These are phyloP conservation scores for Aleiodes leptofemur DNA, from an alignment of 2,888 invertebrate species.

Conservation along the genomic window DNA sequence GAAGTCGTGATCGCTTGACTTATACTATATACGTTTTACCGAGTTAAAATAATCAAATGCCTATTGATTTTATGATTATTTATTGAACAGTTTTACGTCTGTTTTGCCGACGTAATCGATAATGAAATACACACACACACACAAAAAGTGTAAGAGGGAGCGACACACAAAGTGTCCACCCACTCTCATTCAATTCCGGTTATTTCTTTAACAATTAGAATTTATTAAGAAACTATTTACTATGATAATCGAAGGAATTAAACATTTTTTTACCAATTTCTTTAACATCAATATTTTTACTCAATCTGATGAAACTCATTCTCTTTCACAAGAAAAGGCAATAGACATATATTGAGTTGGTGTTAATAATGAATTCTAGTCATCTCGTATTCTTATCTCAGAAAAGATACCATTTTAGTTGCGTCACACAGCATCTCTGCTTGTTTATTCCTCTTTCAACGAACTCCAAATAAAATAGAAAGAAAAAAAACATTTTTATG, in stretches of 20 bases:
- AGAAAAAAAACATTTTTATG: neutral
- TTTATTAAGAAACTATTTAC: no score
- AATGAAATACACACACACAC: no score
- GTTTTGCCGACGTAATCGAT: no score
- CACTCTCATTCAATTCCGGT: no score
- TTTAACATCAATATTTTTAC: neutral
- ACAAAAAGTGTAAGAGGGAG: no score
- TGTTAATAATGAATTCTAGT: constrained; percentile 13
- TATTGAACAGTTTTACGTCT: neutral
- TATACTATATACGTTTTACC: neutral
- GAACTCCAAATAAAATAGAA: neutral
- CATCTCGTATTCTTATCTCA: constrained; percentile 13
- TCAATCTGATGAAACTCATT: constrained; percentile 5
- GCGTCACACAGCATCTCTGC: neutral
- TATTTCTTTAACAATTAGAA: no score
- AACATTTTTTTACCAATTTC: no score
- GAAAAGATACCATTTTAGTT: neutral
- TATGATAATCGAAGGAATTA: no score
- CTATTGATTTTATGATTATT: constrained; percentile 21
- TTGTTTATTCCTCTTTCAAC: neutral
- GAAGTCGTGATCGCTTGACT: constrained; percentile 22
- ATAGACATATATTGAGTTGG: constrained; percentile 13
- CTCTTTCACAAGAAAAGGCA: constrained; percentile 19
- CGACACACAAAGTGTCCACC: no score
- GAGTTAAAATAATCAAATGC: neutral